Evolutionary conservation across 2,797 vertebrate species (phyloP).

Genomic region (Ispidina picta): DNA sequence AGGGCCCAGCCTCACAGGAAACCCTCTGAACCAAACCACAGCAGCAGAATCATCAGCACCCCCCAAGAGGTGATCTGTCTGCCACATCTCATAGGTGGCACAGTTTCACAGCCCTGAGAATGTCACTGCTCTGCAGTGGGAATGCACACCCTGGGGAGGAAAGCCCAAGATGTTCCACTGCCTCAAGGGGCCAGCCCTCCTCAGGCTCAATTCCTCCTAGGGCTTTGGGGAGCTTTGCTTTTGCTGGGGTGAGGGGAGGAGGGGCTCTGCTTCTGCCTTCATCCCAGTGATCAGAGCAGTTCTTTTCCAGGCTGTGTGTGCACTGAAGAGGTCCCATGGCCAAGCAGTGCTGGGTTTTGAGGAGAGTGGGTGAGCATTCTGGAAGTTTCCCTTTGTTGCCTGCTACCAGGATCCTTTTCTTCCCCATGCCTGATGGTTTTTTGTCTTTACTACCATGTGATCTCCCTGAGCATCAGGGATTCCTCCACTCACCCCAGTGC

Average conservation of each 20-base stretch:
- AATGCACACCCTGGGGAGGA: conserved; percentile 22
- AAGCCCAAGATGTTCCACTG: conserved; percentile 37
- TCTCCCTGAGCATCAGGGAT: not conserved
- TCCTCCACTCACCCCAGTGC: not conserved
- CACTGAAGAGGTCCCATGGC: fast-evolving
- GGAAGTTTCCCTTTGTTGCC: not conserved
- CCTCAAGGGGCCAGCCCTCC: not conserved
- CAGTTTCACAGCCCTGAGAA: conserved; percentile 22
- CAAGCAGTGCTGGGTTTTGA: not conserved
- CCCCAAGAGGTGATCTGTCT: not conserved
- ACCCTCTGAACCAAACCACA: conserved; percentile 31
- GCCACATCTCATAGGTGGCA: conserved; percentile 37
- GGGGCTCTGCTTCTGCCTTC: not conserved
- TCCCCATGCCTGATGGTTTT: not conserved
- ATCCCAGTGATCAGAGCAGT: not conserved
- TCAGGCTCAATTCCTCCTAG: not conserved
- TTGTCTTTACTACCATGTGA: not conserved
- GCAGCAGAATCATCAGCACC: conserved; percentile 7
- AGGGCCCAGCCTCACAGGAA: conserved; percentile 51
- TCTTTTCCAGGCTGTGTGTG: not conserved
- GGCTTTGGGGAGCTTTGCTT: not conserved
- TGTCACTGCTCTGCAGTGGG: conserved; percentile 20
- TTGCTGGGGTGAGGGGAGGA: not conserved
- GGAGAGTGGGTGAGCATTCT: not conserved
- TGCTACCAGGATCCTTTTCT: not conserved